Evolutionary conservation across 1,140 invertebrate genomes (phyloP).

Genomic region (Caenorhabditis briggsae): DNA sequence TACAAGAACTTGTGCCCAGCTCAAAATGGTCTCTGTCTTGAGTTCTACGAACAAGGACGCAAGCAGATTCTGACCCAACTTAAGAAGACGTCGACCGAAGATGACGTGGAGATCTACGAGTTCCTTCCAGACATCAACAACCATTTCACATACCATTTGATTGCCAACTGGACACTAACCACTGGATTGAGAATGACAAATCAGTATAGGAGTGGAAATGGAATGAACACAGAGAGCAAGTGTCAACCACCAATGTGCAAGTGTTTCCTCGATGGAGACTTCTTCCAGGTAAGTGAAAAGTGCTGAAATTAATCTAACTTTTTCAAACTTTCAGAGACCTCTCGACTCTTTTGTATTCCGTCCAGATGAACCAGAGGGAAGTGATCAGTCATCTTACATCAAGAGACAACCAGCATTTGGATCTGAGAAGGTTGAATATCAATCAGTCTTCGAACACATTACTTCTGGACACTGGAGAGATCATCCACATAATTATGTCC

Average conservation of each 20-base stretch:
- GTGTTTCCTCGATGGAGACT: conserved; percentile 70
- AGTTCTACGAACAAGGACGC: conserved; percentile 73
- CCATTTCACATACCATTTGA: conserved; percentile 66
- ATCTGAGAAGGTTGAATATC: conserved; percentile 64
- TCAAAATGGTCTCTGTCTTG: conserved; percentile 69
- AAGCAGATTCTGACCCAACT: conserved; percentile 68
- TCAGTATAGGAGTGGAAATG: conserved; percentile 51
- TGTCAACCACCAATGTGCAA: conserved; percentile 73
- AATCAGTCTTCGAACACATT: conserved; percentile 66
- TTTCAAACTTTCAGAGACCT: conserved; percentile 51
- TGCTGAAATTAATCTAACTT: neutral
- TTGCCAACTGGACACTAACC: conserved; percentile 73
- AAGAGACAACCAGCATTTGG: conserved; percentile 67
- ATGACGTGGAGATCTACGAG: conserved; percentile 74
- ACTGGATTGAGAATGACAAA: conserved; percentile 63
- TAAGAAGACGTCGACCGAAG: conserved; percentile 65
- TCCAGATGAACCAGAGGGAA: conserved; percentile 47
- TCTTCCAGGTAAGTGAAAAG: conserved; percentile 58
- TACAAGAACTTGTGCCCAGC: conserved; percentile 67
- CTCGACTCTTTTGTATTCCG: conserved; percentile 61
- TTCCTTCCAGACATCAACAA: conserved; percentile 56
- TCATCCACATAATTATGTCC: conserved; percentile 65
- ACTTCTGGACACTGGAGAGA: conserved; percentile 64
- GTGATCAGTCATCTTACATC: conserved; percentile 67
- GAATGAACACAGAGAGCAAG: conserved; percentile 59